Base-by-base conservation (phyloP, 2,888 invertebrate species). In the Agrypnus murinus region DNA sequence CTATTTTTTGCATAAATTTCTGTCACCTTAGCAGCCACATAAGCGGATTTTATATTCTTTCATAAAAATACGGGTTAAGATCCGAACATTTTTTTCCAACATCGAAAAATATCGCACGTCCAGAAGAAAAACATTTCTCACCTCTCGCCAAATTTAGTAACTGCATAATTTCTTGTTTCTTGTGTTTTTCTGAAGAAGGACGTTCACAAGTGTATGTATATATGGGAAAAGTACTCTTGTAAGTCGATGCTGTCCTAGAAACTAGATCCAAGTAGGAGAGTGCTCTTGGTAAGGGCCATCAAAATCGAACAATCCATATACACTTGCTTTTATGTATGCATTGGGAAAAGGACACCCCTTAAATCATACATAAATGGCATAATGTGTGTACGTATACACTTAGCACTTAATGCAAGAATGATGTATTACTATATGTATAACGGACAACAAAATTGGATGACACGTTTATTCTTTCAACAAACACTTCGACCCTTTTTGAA, bases 1-100 rank as follows among this genome's bases (percentile, higher is more conserved):
- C 63, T 50, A 64, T 71, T 71, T 72, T 72, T 65, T 72, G 71
- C 71, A 68, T 72, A 72, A 68, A 72, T 72, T 72, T 68, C 63
- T 68, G 71, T 72, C 71, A 68, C 68, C 71, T 72, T 65, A 65
- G 71, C 71, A 59, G 64, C 62, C 63, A 64, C 64, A 68, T 60
- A 68, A 68, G 65, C 64, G 67, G 71, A 64, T 72, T 72, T 70
- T 72, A 68, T 72, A 68, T 55, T 60, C 68, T 58, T 72, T 68
- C 67, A 68, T 68, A 60, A 72, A 59, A 72, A 67, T 71, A 57
- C 67, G 57, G 66, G 65, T 66, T 64, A 55, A 43, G 62, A 62
- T 68, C 55, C 57, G 45, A 40, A 55, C 55, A 64, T 64, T 55
- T 64, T 62, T 68, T 68, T 5, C 45, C 12, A n/a, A 25, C 12